Base-by-base conservation (phyloP, 1,140 invertebrate genomes). In the Caenorhabditis latens region DNA sequence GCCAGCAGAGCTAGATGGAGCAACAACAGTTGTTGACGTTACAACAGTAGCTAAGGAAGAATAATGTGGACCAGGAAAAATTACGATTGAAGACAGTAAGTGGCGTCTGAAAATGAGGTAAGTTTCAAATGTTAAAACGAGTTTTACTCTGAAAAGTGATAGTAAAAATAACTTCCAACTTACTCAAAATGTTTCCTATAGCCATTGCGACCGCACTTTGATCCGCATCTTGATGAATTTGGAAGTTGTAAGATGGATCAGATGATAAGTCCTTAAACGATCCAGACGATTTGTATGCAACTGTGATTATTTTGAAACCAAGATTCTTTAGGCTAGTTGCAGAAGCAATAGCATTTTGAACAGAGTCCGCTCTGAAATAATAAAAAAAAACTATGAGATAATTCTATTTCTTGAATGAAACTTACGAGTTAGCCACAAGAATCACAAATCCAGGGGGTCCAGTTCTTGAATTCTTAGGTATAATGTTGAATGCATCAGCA, bases 191-290 rank as follows among this genome's bases (percentile, higher is more conserved):
- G 19, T 42, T 40, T 40, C 61, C 61, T 9, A 65, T 65, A 32
- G 32, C 8, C 16, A 13, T 40, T 32, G 61, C 61, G 40, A 65
- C 61, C 1, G 21, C 32, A 3, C 16, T 5, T 65, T 65, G 8
- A 65, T 65, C 61, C 2, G 61, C 21, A 65, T 65, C 61, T 65
- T 65, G 61, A 4, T 11, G 24, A 65, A 65, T 65, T 65, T 32
- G 21, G 32, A 40, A 65, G 32, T 65, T 65, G 32, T 65, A 65
- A 19, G 32, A 42, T 2, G 61, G 61, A 40, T 65, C 24, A 40
- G 61, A 65, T 40, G 61, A 32, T 16, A 65, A 40, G 7, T 8
- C 61, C 32, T 8, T 4, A 40, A 65, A 65, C 9, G 13, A 19
- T 32, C 61, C 61, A 65, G 24, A 8, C 40, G 61, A 65, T 16